These are phyloP conservation scores for Hirundo rustica DNA, from an alignment of 2,797 vertebrate species.

Conservation along the genomic window DNA sequence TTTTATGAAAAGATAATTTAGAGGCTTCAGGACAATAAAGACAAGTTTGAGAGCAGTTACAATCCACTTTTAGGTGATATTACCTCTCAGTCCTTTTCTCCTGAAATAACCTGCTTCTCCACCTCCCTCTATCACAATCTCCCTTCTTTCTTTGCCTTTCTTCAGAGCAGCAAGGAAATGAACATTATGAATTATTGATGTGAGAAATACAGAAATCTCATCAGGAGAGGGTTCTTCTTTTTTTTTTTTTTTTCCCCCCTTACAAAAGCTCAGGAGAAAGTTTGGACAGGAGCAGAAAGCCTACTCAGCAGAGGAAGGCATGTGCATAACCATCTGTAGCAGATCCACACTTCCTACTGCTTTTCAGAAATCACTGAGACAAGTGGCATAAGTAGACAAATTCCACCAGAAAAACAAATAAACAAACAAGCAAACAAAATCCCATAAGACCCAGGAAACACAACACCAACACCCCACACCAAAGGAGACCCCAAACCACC, in stretches of 20 bases:
- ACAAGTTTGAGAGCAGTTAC: constrained; percentile 10
- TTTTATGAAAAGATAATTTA: constrained; percentile 45
- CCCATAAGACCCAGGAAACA: not conserved
- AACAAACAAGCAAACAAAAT: not conserved
- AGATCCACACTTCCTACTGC: not conserved
- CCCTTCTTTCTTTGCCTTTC: not conserved
- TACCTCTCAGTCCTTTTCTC: constrained; percentile 1
- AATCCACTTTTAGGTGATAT: constrained; percentile 17
- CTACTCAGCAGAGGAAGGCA: not conserved
- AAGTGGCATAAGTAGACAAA: not conserved
- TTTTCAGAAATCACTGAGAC: not conserved
- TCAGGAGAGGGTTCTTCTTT: rapidly evolving
- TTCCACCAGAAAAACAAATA: not conserved
- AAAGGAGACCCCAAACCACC: not conserved
- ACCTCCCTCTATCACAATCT: not conserved
- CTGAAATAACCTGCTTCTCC: constrained; percentile 2
- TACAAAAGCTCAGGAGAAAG: not conserved
- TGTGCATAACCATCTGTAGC: not conserved
- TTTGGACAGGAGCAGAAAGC: not conserved
- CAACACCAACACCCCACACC: not conserved
- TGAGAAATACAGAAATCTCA: not conserved
- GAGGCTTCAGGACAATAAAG: constrained; percentile 30
- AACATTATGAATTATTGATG: constrained; percentile 7
- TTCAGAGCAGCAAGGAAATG: not conserved
- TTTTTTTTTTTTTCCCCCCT: rapidly evolving